phyloP scores from a whole-genome alignment of 37 sponge, comb jelly and placozoan genomes.

The Beroe ovata region DNA sequence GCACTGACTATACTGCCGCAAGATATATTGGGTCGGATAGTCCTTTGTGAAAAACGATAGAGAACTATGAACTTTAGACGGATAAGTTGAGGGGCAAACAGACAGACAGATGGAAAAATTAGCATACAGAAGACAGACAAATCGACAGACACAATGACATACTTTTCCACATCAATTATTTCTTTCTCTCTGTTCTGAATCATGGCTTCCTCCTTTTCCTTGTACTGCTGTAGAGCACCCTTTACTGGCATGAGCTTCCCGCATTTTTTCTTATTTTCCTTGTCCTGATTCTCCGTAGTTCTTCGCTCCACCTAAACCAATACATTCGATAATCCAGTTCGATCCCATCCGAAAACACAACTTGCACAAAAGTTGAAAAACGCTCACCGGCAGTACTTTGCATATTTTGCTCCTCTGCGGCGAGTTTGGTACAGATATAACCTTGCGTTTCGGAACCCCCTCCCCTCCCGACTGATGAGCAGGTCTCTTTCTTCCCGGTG shows the following conservation, averaged over 20 bases:
- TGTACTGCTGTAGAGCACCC: constrained; percentile 4
- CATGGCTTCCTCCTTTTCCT: constrained; percentile 9
- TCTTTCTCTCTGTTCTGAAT: constrained; percentile 54
- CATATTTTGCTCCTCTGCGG: background rate
- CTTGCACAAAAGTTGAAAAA: no score
- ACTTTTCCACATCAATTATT: constrained; percentile 55
- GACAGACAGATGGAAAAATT: no score
- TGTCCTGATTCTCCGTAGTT: background rate
- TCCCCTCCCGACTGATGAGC: background rate
- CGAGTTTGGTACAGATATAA: background rate
- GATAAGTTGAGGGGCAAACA: no score
- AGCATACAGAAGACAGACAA: no score
- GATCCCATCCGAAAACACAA: background rate
- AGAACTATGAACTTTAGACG: no score
- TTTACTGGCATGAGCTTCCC: background rate
- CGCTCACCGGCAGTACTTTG: constrained; percentile 53
- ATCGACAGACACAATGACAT: background rate
- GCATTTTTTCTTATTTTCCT: background rate
- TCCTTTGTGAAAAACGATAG: no score
- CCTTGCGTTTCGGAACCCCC: background rate
- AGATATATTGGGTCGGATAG: no score
- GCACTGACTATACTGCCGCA: no score
- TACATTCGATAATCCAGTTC: background rate
- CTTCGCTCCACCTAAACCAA: background rate
- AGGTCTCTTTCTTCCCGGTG: background rate